Base-by-base conservation (phyloP, 2,888 invertebrate species). In the Thecophora atra region DNA sequence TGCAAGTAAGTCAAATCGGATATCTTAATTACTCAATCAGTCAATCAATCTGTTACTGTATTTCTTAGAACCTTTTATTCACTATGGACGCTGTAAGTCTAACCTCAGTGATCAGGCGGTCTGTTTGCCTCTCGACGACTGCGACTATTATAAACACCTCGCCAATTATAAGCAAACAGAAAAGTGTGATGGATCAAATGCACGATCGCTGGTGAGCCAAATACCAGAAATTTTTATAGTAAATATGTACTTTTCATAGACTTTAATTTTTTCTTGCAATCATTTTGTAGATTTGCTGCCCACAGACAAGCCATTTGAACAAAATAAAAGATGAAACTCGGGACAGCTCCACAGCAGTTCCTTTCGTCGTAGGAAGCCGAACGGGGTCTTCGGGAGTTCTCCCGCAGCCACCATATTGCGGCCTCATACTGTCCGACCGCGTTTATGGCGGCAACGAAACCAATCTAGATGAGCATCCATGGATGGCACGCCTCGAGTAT, bases 391-490 rank as follows among this genome's bases (percentile, higher is more conserved):
- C 54, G 21, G 54, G 11, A 15, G 17, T 1, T 5, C 60, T 62
- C 0, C 69, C 69, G 30, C 19, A 60, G 28, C 28, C 47, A 0
- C 69, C 69, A 7, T n/a, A 21, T 28, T 69, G 69, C 47, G 69
- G 69, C 19, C 30, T 28, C 30, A 69, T 69, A 60, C 51, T 69
- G 17, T 21, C 60, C 60, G 62, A 69, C 30, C 60, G 69, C 28
- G 51, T 69, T 51, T 47, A 62, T 28, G 69, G 69, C 28, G 69
- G 69, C 69, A 69, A 47, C 15, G 47, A 8, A 28, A 69, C 69
- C 4, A 17, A 19, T 15, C n/a, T 60, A 3, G 68, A 68, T 58
- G 68, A 68, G 47, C 44, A 42, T 17, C 69, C 69, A 4, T 69
- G 69, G 69, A 62, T 51, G 47, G 62, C 21, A 2, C 28, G 24